Conservation (phyloP, 2,888 invertebrate species). For the Acronicta aceris region DNA sequence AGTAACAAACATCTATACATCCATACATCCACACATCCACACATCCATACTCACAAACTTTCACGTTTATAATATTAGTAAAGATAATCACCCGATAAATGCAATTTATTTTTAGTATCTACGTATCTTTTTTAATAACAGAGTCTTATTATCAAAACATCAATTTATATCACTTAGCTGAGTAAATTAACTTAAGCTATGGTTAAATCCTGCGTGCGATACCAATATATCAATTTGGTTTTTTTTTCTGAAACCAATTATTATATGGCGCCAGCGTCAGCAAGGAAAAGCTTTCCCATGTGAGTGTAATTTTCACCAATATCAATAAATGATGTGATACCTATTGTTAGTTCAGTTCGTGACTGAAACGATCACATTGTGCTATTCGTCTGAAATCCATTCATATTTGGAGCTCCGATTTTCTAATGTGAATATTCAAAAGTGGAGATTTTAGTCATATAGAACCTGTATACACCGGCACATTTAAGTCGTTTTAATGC, state of each 20-base stretch:
- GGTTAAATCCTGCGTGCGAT: constrained; percentile 29
- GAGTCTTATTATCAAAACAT: constrained; percentile 37
- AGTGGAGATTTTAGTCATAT: no score
- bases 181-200: constrained; percentile 18
- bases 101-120: no score
- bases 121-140: constrained; percentile 7
- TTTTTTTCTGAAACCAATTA: constrained; percentile 50
- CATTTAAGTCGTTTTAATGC: no score
- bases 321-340: constrained; percentile 5
- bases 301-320: constrained; percentile 28
- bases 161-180: constrained; percentile 22
- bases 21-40: no score
- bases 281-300: constrained; percentile 9
- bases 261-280: constrained; percentile 50
- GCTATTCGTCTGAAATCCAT: no score
- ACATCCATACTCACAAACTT: no score
- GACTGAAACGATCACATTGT: background rate
- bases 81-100: background rate
- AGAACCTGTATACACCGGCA: no score
- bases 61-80: no score
- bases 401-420: no score
- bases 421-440: no score
- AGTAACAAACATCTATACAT: no score
- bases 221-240: constrained; percentile 45
- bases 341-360: constrained; percentile 24